Conservation (phyloP, 2,888 invertebrate species). For the Leptinotarsa juncta region DNA sequence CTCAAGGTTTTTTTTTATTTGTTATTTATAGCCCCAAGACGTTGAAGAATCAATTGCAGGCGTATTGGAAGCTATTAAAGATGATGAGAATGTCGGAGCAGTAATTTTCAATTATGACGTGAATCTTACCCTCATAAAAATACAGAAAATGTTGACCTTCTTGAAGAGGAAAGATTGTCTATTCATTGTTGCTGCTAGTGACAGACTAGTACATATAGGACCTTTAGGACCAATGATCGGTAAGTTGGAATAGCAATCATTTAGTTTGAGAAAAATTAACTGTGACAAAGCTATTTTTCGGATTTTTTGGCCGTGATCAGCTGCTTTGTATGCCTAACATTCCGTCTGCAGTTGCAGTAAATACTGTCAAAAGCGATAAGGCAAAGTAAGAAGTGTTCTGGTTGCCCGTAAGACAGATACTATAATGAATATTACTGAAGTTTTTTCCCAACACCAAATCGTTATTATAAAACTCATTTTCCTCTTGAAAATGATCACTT, state of each 20-base stretch:
- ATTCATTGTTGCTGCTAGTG: slow-evolving; percentile 20
- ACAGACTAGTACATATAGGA: slow-evolving; percentile 24
- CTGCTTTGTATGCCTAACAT: too few relatives aligned
- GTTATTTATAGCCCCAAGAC: slow-evolving; percentile 21
- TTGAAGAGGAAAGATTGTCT: slow-evolving; percentile 27
- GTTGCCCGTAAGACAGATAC: too few relatives aligned
- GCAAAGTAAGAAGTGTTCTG: too few relatives aligned
- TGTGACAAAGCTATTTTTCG: too few relatives aligned
- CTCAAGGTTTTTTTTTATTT: neutral
- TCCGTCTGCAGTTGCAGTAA: too few relatives aligned
- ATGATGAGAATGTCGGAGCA: slow-evolving; percentile 29
- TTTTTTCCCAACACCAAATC: too few relatives aligned
- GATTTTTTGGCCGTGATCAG: too few relatives aligned
- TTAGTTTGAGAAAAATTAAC: too few relatives aligned
- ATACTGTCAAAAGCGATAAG: too few relatives aligned
- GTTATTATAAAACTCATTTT: too few relatives aligned
- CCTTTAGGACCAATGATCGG: slow-evolving; percentile 30
- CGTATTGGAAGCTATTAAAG: slow-evolving; percentile 13
- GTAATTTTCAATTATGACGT: slow-evolving; percentile 28
- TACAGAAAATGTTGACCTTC: slow-evolving; percentile 31
- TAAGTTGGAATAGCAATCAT: neutral
- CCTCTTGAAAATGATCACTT: too few relatives aligned
- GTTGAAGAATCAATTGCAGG: slow-evolving; percentile 16
- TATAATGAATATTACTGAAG: too few relatives aligned
- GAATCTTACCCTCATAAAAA: slow-evolving; percentile 24